Percentiles rank a stretch among this genome's conserved stretches.
phyloP scores from a whole-genome alignment of 2,113 vertebrate genomes.

The Hemiprocne comata region DNA sequence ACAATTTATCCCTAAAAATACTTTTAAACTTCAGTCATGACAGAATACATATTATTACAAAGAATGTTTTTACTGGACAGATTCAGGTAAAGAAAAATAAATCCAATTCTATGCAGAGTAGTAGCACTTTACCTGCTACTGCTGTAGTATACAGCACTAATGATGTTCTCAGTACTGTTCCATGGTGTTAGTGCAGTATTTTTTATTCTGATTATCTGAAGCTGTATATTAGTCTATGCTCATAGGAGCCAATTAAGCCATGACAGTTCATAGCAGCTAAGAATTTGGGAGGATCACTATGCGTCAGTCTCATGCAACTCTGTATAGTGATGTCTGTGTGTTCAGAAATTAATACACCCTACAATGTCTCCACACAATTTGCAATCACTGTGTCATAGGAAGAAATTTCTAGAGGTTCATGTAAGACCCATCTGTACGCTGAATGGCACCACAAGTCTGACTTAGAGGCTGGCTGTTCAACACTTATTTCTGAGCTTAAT shows the following conservation, averaged over 20 bases:
- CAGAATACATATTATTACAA: neutral
- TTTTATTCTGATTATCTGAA: neutral
- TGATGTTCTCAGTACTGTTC: neutral
- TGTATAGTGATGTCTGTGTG: accelerated
- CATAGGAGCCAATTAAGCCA: neutral
- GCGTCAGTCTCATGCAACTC: neutral
- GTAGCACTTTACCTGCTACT: neutral
- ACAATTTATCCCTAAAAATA: neutral
- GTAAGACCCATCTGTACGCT: neutral
- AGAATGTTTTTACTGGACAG: neutral
- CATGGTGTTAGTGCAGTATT: neutral
- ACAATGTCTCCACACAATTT: neutral
- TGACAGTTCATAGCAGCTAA: neutral
- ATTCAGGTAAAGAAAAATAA: neutral
- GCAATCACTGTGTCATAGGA: neutral
- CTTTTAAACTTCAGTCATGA: neutral
- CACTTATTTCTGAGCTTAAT: neutral
- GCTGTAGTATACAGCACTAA: neutral
- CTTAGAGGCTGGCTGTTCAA: neutral
- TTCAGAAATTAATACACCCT: neutral
- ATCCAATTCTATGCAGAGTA: neutral
- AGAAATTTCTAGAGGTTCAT: neutral
- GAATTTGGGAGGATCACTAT: neutral
- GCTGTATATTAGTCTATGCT: neutral
- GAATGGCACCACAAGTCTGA: neutral